Evolutionary conservation across 1,140 invertebrate genomes (phyloP), one percentile per base, ranked within the genome.

Genomic region (Trigoniulus corallinus): DNA sequence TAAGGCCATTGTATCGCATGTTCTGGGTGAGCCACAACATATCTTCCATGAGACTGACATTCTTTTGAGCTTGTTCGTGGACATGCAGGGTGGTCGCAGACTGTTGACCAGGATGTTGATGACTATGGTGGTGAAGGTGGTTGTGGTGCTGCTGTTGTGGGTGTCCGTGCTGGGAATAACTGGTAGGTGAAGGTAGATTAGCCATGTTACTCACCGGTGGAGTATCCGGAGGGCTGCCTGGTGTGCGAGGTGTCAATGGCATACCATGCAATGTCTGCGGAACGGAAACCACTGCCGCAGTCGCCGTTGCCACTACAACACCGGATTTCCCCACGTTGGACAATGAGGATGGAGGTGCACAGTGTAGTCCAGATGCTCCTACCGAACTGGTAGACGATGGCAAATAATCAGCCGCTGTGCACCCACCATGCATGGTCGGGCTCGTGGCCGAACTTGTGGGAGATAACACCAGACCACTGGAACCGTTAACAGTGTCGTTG

Each of bases 211-310:
- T 13, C 22, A 18, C 13, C 34, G 34, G 63, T 51, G 78, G 70
- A 67, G 64, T 47, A 49, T 63, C 74, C 1, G 82, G 82, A 0
- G 81, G 81, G 2, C 80, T 81, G 22, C 78, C 80, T 25, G 79
- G 81, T 56, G 62, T 51, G 1, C 48, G 12, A 26, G 27, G 42
- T 42, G 54, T 52, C 24, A 39, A 40, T 41, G 40, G 52, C 29
- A 49, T 46, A 10, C 45, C 20, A 37, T 34, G 13, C n/a, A n/a
- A n/a, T 41, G 3, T 15, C 4, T 53, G 47, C 48, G 62, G 50
- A 7, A 15, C 15, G 7, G 29, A 34, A 34, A 34, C 43, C 58
- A 43, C 2, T 46, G 47, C 15, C 46, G 25, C 26, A 43, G 48
- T 46, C 22, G 52, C 42, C 29, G 56, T 53, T 50, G 59, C 54